phyloP scores from a whole-genome alignment of 1,140 invertebrate species.

The Littorina saxatilis region DNA sequence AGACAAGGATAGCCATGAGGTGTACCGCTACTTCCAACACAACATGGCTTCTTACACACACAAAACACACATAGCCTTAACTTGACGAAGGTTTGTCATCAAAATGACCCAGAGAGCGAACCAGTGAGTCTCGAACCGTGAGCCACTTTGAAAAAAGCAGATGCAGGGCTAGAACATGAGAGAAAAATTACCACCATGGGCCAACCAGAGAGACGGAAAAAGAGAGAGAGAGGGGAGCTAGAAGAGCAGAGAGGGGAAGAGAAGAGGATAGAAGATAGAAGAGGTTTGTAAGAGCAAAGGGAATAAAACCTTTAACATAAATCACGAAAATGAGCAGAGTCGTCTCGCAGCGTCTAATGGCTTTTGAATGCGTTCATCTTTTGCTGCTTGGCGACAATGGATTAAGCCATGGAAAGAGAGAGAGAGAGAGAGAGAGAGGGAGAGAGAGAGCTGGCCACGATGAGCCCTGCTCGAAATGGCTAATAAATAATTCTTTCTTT shows the following conservation, averaged over 20 bases:
- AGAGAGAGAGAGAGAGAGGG: no score
- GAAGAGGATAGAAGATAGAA: constrained; percentile 3
- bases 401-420: no score
- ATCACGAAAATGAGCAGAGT: constrained; percentile 17
- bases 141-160: background rate
- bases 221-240: background rate
- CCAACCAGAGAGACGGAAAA: background rate
- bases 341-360: constrained; percentile 28
- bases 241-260: background rate
- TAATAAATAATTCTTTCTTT: constrained; percentile 29
- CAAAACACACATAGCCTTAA: no score
- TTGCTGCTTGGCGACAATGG: constrained; percentile 24
- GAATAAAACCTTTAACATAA: constrained; percentile 35
- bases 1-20: no score
- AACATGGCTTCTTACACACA: no score
- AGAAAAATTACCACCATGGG: constrained; percentile 2
- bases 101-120: background rate
- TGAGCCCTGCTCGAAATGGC: constrained; percentile 19
- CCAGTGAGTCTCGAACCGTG: no score
- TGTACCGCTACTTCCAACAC: no score
- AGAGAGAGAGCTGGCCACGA: no score
- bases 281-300: constrained; percentile 20
- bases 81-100: background rate
- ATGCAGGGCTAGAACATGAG: background rate
- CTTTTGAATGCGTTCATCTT: constrained; percentile 37